Evolutionary conservation across 2,797 vertebrate genomes (phyloP), one percentile per base, ranked within the genome.

Genomic region (Alosa sapidissima): DNA sequence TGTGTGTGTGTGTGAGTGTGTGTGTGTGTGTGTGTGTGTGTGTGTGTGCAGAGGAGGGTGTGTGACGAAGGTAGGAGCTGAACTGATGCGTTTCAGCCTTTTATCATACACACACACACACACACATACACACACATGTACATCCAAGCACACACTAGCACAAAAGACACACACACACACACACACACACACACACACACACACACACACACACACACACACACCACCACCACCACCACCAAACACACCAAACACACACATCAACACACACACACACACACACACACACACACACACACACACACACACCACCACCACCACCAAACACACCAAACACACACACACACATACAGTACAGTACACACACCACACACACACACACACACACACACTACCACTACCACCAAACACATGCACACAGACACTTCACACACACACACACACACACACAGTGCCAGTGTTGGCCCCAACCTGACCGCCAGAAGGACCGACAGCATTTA

Each of bases 21-120:
- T 58, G 55, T 58, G 55, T 55, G 52, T 55, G 52, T 55, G 52
- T 58, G 55, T 58, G 55, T 58, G 55, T 58, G 55, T 58, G 55
- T 58, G 55, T 58, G 19, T n/a, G 19, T 58, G 55, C 1, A 7
- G 49, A 7, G 49, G 55, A 58, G 55, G 19, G 16, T 58, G 55
- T 58, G 19, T 58, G 55, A 58, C 21, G 55, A 1, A 21, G 55
- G 5, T 13, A 55, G 16, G 0, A 55, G 0, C 52, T 55, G 52
- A 54, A 54, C 52, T 19, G 52, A 55, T 19, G 52, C 5, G 16
- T 55, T 55, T 55, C 14, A 55, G 52, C 5, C 2, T 55, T 55
- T 55, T 11, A 55, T 5, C 8, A 65, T n/a, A 65, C 7, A 65
- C n/a, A 65, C 2, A 5, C 55, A 60, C 55, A 60, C 55, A 60